Percentiles rank a stretch among this genome's conserved stretches.
Evolutionary conservation across 2,888 invertebrate genomes (phyloP).

Genomic region (Catocala fraxini): DNA sequence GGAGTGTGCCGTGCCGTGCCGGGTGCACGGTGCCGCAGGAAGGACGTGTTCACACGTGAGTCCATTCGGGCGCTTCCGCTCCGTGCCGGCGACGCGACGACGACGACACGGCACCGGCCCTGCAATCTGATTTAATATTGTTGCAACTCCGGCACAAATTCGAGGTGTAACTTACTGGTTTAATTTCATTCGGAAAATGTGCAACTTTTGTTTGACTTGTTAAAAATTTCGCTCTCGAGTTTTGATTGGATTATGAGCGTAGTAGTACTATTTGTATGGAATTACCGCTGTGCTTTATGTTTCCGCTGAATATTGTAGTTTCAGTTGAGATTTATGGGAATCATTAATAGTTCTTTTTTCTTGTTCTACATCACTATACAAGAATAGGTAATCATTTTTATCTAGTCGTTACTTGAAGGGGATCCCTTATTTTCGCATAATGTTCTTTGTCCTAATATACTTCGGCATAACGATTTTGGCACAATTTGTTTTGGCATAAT

Average conservation of each 20-base stretch:
- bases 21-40: slow-evolving; percentile 24
- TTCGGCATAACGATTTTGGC: too few relatives aligned
- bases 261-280: not conserved
- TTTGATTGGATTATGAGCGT: slow-evolving; percentile 7
- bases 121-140: slow-evolving; percentile 49
- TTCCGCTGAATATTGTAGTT: not conserved
- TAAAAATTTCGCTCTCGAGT: slow-evolving; percentile 11
- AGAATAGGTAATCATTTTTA: too few relatives aligned
- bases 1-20: not conserved
- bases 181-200: slow-evolving; percentile 42
- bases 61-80: slow-evolving; percentile 41
- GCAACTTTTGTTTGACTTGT: slow-evolving; percentile 24
- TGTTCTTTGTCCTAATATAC: too few relatives aligned
- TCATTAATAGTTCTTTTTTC: too few relatives aligned
- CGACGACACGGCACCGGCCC: slow-evolving; percentile 6
- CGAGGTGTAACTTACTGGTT: slow-evolving; percentile 40
- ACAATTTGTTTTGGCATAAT: too few relatives aligned
- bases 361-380: too few relatives aligned
- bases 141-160: slow-evolving; percentile 37
- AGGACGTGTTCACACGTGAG: slow-evolving; percentile 52
- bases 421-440: too few relatives aligned
- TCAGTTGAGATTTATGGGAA: not conserved
- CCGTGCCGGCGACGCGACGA: slow-evolving; percentile 1
- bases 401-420: too few relatives aligned
- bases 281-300: not conserved